Conservation (phyloP, 1,140 invertebrate species). For the Ips typographus region DNA sequence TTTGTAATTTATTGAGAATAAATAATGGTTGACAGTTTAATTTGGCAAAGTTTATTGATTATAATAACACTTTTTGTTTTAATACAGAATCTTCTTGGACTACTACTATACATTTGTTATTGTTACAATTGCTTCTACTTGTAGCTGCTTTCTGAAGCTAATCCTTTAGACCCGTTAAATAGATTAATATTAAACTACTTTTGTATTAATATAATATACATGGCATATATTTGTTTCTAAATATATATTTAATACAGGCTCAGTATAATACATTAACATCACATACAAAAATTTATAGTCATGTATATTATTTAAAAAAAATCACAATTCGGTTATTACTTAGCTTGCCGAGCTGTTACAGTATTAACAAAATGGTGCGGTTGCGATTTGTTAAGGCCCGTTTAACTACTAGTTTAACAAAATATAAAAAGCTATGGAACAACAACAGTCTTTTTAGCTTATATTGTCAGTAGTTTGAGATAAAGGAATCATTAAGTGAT, state of each 20-base stretch:
- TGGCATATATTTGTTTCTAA: conserved; percentile 25
- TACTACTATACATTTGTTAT: conserved; percentile 43
- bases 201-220: conserved; percentile 35
- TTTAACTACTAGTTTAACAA: not conserved
- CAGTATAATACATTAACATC: conserved; percentile 37
- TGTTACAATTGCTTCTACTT: conserved; percentile 39
- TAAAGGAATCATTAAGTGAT: too few species aligned
- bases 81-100: conserved; percentile 40
- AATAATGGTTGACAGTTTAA: not conserved
- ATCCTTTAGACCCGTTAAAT: conserved; percentile 46
- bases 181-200: conserved; percentile 45
- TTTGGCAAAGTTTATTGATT: conserved; percentile 28
- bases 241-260: conserved; percentile 33
- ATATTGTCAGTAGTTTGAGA: too few species aligned
- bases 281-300: conserved; percentile 32
- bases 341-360: conserved; percentile 3
- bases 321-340: conserved; percentile 34
- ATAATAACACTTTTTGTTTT: conserved; percentile 43
- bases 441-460: not conserved
- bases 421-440: not conserved
- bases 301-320: conserved; percentile 29
- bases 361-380: not conserved
- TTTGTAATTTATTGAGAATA: not conserved
- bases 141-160: conserved; percentile 16
- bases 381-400: conserved; percentile 7